Conservation (phyloP, 2,113 vertebrate species). For the Corvus hawaiiensis region DNA sequence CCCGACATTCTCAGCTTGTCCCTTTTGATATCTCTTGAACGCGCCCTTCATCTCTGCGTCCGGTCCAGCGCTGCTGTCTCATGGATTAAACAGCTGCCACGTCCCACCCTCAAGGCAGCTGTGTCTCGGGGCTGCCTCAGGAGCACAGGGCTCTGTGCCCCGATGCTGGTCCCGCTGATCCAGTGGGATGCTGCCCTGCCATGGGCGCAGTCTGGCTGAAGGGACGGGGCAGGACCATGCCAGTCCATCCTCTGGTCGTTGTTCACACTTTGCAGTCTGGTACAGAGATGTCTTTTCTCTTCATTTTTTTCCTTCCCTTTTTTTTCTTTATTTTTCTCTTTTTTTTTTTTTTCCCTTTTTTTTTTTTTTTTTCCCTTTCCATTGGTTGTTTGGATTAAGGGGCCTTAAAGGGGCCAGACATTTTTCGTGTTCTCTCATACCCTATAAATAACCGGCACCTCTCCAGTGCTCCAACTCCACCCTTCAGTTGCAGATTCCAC, state of each 20-base stretch:
- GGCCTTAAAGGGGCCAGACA: slow-evolving; percentile 62
- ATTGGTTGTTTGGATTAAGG: slow-evolving; percentile 63
- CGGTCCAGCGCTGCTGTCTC: background rate
- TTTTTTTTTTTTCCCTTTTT: background rate
- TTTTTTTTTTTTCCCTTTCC: background rate
- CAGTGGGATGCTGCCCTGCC: background rate
- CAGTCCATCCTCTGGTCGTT: background rate
- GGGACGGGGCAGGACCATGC: rapidly evolving
- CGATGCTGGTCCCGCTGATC: rapidly evolving
- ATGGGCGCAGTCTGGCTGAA: background rate
- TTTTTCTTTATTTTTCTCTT: background rate
- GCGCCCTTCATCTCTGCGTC: background rate
- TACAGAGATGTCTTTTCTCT: slow-evolving; percentile 2
- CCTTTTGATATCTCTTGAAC: background rate
- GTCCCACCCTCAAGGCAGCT: slow-evolving; percentile 50
- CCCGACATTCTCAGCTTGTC: background rate
- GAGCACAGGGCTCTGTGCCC: background rate
- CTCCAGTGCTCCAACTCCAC: slow-evolving; percentile 56
- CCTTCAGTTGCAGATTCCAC: slow-evolving; percentile 57
- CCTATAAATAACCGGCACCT: slow-evolving; percentile 68
- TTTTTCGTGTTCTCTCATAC: slow-evolving; percentile 63
- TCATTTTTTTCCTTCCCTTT: background rate
- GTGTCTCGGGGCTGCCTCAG: background rate
- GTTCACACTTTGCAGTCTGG: background rate
- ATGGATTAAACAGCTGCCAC: slow-evolving; percentile 32